A percentile compares a stretch with the other conserved stretches of the same genome.
Evolutionary conservation across 2,888 invertebrate genomes (phyloP).

Genomic region (Trachelus troglodyta): DNA sequence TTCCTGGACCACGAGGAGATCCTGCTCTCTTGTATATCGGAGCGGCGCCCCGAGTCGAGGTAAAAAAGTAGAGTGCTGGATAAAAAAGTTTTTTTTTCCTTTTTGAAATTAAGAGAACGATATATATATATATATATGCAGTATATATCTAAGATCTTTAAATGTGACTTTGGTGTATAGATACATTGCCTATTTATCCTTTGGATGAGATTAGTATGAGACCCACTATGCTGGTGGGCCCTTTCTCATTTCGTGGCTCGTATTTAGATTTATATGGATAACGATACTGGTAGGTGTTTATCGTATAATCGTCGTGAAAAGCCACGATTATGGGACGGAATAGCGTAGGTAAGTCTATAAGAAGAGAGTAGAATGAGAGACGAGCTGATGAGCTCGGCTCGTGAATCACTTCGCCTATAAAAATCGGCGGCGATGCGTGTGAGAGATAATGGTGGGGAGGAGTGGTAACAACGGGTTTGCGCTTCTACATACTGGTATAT

Average conservation of each 20-base stretch:
- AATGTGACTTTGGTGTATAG: not conserved
- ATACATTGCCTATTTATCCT: not conserved
- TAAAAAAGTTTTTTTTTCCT: not conserved
- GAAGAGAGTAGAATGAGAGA: slow-evolving; percentile 14
- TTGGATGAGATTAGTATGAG: not conserved
- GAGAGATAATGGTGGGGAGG: slow-evolving; percentile 51
- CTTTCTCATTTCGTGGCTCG: not conserved
- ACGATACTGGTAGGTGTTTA: slow-evolving; percentile 6
- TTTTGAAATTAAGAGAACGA: not conserved
- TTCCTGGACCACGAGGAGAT: not conserved
- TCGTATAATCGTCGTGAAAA: slow-evolving; percentile 43
- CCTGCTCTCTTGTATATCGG: not conserved
- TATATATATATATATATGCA: too few relatives aligned
- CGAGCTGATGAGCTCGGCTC: slow-evolving; percentile 53
- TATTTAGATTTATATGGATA: slow-evolving; percentile 3
- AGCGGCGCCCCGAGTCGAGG: not conserved
- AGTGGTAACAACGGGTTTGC: slow-evolving; percentile 56
- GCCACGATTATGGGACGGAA: slow-evolving; percentile 29
- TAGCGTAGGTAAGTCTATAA: not conserved
- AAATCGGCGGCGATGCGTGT: slow-evolving; percentile 50
- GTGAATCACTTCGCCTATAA: slow-evolving; percentile 50
- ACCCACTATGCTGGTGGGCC: not conserved
- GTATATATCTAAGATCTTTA: not conserved
- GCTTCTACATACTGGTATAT: slow-evolving; percentile 31
- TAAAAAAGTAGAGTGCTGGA: not conserved